Base-by-base conservation (phyloP, 2,797 vertebrate species). In the Staurois parvus region DNA sequence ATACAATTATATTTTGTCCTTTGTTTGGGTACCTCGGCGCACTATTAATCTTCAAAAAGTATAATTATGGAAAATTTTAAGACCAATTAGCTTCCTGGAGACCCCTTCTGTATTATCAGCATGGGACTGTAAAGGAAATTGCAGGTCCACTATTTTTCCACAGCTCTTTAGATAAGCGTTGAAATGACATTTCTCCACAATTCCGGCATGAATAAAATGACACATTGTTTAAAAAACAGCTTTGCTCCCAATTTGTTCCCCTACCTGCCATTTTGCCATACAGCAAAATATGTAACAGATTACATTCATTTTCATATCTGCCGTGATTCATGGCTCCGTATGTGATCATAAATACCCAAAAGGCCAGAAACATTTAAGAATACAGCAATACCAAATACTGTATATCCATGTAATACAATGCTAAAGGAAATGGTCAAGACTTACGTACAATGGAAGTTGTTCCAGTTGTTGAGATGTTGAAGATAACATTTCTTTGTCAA, bases 11-110 rank as follows among this genome's bases (percentile, higher is more conserved):
- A 72, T 86, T 59, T 78, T 66, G 52, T 73, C 81, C 68, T 82
- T 86, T 86, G 73, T 86, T 77, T 86, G 85, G 85, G 77, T 78
- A 86, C 79, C 85, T 86, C 66, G 52, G 79, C 59, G 74, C 67
- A 72, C 80, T 72, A 86, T 76, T 86, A 86, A 86, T 86, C 85
- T 86, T 86, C 85, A 86, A 86, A 86, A 75, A 82, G 74, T 83
- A 86, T 86, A 82, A 86, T 86, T 86, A 86, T 78, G 85, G 85
- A 86, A 83, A 77, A 77, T 82, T 86, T 86, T 77, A 77, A 86
- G 85, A 83, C 85, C 85, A 86, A 86, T 86, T 86, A 86, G 85
- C 72, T 82, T 86, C 79, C 79, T 72, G 79, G 82, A 86, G 85
- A 73, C 70, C 74, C 67, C 74, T 82, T 77, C 79, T 82, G 82